A percentile compares a stretch with the other conserved stretches of the same genome.
These are phyloP conservation scores for Sitophilus oryzae DNA, from an alignment of 1,140 invertebrate species.

Conservation along the genomic window DNA sequence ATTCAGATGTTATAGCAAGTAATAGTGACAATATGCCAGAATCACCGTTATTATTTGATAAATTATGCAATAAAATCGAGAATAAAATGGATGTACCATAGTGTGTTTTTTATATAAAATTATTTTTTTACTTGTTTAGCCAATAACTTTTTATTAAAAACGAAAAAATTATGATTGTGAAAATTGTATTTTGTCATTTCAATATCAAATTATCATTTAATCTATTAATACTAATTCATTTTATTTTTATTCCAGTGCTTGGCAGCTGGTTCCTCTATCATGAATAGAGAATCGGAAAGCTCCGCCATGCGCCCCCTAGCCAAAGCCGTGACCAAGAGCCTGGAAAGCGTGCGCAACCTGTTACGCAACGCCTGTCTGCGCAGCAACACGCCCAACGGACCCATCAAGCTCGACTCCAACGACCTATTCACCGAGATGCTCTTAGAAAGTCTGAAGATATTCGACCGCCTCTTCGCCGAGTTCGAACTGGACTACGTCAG, in stretches of 20 bases:
- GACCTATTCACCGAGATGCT: conserved; percentile 67
- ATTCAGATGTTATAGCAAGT: too few relatives aligned
- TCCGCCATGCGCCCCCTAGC: conserved; percentile 94
- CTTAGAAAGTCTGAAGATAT: conserved; percentile 83
- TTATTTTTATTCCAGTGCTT: conserved; percentile 60
- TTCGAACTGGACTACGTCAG: conserved; percentile 98
- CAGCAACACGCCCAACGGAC: conserved; percentile 53
- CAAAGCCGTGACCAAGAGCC: conserved; percentile 87
- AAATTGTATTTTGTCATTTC: too few relatives aligned
- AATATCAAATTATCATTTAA: too few relatives aligned
- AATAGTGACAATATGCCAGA: too few relatives aligned
- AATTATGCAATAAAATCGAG: too few relatives aligned
- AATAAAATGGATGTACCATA: too few relatives aligned
- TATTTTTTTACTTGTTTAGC: too few relatives aligned
- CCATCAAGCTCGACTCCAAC: conserved; percentile 48
- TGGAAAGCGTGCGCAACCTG: conserved; percentile 86
- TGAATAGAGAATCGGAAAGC: conserved; percentile 92
- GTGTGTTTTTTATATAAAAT: too few relatives aligned
- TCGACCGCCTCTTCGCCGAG: conserved; percentile 92
- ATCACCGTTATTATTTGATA: too few relatives aligned
- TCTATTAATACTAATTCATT: neutral
- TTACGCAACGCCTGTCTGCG: conserved; percentile 76
- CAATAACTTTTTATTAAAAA: too few relatives aligned
- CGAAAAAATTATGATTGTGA: too few relatives aligned
- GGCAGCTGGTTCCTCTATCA: conserved; percentile 90